A percentile compares a stretch with the other conserved stretches of the same genome.
phyloP scores from a whole-genome alignment of 2,888 invertebrate species.

The Chalcis sispes region DNA sequence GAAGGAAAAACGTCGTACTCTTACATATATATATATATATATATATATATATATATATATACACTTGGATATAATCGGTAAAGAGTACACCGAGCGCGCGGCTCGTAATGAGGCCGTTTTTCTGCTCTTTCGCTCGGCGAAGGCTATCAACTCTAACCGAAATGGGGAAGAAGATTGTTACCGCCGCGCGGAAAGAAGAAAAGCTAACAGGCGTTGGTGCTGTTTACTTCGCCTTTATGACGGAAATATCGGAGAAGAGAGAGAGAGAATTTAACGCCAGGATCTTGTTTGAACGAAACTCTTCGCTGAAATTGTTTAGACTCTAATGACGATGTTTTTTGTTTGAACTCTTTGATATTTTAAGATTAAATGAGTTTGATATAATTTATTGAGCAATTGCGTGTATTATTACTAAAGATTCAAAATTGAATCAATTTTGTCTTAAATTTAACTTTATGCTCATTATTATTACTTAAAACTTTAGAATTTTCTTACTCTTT shows the following conservation, averaged over 20 bases:
- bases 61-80: not conserved
- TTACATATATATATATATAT: not conserved
- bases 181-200: not conserved
- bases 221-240: constrained; percentile 4
- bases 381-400: no score
- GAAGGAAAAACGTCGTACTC: constrained; percentile 1
- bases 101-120: constrained; percentile 47
- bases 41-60: no score
- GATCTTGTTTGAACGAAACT: not conserved
- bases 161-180: constrained; percentile 12
- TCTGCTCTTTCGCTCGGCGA: constrained; percentile 42
- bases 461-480: no score
- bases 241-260: constrained; percentile 9
- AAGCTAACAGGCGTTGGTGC: not conserved
- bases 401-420: no score
- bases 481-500: no score
- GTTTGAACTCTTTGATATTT: no score
- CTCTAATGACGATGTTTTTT: no score
- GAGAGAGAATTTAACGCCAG: no score
- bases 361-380: no score
- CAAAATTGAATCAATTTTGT: no score
- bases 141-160: constrained; percentile 50
- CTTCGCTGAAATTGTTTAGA: no score
- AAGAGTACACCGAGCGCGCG: not conserved
- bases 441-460: no score